Evolutionary conservation across 2,888 invertebrate species (phyloP).

Genomic region (Dicyrtomina minuta): DNA sequence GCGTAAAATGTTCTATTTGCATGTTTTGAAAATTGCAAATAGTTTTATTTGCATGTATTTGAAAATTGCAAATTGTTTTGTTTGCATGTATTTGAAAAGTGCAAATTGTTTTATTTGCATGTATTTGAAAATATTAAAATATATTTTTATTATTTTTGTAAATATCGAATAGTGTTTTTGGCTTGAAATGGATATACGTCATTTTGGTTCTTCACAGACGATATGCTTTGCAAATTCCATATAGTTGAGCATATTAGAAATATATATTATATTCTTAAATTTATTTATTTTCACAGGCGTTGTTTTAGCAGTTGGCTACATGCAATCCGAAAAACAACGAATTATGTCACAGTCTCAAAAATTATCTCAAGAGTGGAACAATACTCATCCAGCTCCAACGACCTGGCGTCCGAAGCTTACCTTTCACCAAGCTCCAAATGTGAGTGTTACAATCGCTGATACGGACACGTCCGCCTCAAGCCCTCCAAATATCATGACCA

Average conservation of each 20-base stretch:
- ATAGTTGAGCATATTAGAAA: neutral
- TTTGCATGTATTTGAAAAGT: no score
- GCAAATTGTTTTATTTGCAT: no score
- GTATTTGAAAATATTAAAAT: no score
- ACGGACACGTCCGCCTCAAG: neutral
- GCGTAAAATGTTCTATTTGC: no score
- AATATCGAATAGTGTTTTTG: neutral
- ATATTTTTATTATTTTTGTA: neutral
- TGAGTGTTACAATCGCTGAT: neutral
- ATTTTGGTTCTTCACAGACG: no score
- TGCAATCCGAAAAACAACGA: constrained; percentile 48
- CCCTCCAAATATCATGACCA: neutral
- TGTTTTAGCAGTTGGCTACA: constrained; percentile 47
- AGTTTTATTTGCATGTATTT: no score
- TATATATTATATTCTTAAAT: constrained; percentile 2
- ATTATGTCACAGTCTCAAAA: constrained; percentile 39
- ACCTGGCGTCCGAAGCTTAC: constrained; percentile 18
- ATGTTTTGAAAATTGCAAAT: no score
- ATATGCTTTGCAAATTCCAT: neutral
- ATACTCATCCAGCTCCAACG: neutral
- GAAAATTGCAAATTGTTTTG: no score
- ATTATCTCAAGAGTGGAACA: constrained; percentile 38
- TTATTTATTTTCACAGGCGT: constrained; percentile 37
- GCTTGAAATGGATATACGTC: no score
- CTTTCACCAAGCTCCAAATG: constrained; percentile 24